A percentile compares a stretch with the other conserved stretches of the same genome.
Evolutionary conservation across 1,140 invertebrate genomes (phyloP).

Genomic region (Argopecten irradians): DNA sequence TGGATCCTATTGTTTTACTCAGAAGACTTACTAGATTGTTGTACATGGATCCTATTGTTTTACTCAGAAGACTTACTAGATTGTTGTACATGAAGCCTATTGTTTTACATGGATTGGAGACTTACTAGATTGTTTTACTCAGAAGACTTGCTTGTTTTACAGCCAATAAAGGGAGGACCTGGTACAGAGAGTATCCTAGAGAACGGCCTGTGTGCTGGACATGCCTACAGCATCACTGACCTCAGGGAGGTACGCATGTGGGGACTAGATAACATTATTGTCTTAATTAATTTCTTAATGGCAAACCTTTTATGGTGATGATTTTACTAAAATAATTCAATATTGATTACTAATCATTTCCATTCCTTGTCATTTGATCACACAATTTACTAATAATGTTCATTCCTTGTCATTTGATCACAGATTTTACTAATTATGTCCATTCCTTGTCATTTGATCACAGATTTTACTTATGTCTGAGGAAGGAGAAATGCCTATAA

Average conservation of each 20-base stretch:
- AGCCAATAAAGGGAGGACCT: conserved; percentile 71
- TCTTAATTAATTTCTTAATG: background rate
- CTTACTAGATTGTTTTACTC: too few relatives aligned
- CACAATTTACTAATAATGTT: too few relatives aligned
- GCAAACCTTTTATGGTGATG: conserved; percentile 12
- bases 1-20: too few relatives aligned
- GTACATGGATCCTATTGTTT: too few relatives aligned
- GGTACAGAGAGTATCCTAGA: conserved; percentile 64
- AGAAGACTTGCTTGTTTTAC: conserved; percentile 40
- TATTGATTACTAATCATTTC: too few relatives aligned
- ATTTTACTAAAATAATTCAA: too few relatives aligned
- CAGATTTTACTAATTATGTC: conserved; percentile 37
- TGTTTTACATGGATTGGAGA: too few relatives aligned
- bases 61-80: too few relatives aligned
- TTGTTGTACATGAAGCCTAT: too few relatives aligned
- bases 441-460: conserved; percentile 41
- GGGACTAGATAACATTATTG: background rate
- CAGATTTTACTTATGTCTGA: conserved; percentile 66
- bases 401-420: background rate
- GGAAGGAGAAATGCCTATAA: conserved; percentile 80
- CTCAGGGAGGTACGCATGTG: conserved; percentile 74
- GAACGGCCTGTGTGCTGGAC: conserved; percentile 78
- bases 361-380: background rate
- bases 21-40: too few relatives aligned
- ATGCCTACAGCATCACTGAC: conserved; percentile 79